Base-by-base conservation (phyloP, 2,113 vertebrate genomes). In the Myotis davidii region DNA sequence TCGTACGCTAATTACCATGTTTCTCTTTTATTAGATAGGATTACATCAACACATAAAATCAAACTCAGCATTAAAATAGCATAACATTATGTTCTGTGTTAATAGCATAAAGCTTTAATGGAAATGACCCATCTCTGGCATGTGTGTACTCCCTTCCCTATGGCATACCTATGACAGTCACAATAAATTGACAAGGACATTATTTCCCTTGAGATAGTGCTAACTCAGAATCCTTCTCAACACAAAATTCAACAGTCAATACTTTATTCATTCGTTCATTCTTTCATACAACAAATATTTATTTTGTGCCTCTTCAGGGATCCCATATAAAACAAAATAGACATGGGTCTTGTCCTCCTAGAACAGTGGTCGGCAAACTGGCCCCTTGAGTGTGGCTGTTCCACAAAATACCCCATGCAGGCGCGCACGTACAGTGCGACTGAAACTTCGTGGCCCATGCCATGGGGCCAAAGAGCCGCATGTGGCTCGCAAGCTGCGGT, bases 181-280 rank as follows among this genome's bases (percentile, higher is more conserved):
- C 9, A 48, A 70, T 23, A 92, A 89, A 65, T 20, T 52, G 42
- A 70, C 42, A 84, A 61, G 59, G 20, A n/a, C 39, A 83, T 77
- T 78, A 48, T 67, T 89, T 84, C 17, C 32, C n/a, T 12, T 39
- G 9, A 84, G n/a, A 50, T 13, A 78, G 34, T 37, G 32, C 9
- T 77, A 92, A 78, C 21, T 72, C 79, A 50, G 87, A 93, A 88
- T 81, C 52, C 52, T 90, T 79, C 54, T 81, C 23, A 64, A 85
- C 18, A 85, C 90, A 42, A 52, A 92, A 14, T 91, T 78, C 25
- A 65, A 67, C 2, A 48, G 45, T 21, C 61, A 52, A 23, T 77
- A 6, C 14, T 76, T 87, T 21, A 56, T 56, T 56, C 4, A 23
- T 56, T 21, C 23, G 54, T 56, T 21, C 54, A 56, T 56, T 23